Percentiles rank a stretch among this genome's conserved stretches.
These are phyloP conservation scores for Mionectes macconnelli DNA, from an alignment of 2,113 vertebrate species.

Conservation along the genomic window DNA sequence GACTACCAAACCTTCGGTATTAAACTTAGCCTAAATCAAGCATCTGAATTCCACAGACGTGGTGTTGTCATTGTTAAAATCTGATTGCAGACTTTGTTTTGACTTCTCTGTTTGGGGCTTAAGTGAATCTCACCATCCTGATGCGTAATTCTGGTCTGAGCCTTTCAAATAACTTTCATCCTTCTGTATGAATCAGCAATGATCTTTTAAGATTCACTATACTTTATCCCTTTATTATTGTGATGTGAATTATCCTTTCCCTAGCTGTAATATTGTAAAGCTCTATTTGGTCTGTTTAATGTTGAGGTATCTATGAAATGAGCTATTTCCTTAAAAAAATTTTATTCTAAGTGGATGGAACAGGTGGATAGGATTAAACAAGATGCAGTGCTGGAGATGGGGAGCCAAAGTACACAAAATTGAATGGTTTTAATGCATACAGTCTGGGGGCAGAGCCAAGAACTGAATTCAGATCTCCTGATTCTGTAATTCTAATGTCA, in stretches of 20 bases:
- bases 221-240: background rate
- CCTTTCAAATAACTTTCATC: background rate
- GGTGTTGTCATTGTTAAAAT: background rate
- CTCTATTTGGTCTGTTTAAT: background rate
- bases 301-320: accelerated
- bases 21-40: background rate
- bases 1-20: background rate
- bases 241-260: background rate
- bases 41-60: background rate
- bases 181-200: background rate
- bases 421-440: background rate
- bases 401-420: background rate
- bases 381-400: background rate
- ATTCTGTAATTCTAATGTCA: background rate
- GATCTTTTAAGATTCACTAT: background rate
- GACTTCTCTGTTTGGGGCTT: background rate
- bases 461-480: background rate
- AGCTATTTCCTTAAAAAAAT: background rate
- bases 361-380: background rate
- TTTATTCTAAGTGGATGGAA: background rate
- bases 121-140: background rate
- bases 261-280: background rate
- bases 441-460: background rate
- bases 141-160: background rate
- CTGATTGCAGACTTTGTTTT: background rate